Conservation (phyloP, 2,797 vertebrate species). For the Otolemur crassicaudatus region DNA sequence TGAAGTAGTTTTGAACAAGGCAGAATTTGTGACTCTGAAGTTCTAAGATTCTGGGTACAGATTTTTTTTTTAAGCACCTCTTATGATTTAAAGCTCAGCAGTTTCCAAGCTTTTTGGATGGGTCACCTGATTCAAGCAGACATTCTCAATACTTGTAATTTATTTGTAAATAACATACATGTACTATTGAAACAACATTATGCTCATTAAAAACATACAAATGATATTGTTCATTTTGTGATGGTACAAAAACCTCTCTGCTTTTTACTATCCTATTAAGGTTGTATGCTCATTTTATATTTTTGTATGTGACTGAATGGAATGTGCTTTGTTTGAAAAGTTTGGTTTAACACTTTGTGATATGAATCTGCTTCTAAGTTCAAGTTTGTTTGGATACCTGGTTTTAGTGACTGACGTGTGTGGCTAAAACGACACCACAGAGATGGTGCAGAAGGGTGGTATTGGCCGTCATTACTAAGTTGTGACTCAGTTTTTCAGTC, state of each 20-base stretch:
- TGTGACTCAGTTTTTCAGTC: neutral
- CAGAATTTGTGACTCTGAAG: slow-evolving; percentile 27
- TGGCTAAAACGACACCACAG: neutral
- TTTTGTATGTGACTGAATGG: neutral
- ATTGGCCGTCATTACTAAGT: neutral
- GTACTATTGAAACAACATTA: neutral
- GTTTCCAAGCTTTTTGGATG: neutral
- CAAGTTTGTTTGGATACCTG: slow-evolving; percentile 28
- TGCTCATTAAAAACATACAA: neutral
- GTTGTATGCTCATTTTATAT: neutral
- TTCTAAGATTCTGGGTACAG: neutral
- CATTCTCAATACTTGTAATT: slow-evolving; percentile 2
- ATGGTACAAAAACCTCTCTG: neutral
- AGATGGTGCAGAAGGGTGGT: neutral
- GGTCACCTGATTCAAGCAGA: neutral
- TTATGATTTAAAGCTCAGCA: neutral
- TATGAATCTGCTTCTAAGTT: neutral
- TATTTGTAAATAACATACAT: neutral
- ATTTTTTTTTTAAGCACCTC: neutral
- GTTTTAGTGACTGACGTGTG: neutral
- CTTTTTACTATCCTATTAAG: neutral
- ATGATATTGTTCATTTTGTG: neutral
- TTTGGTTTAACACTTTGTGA: neutral
- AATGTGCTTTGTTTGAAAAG: neutral
- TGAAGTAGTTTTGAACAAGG: slow-evolving; percentile 26